Percentiles rank a stretch among this genome's conserved stretches.
phyloP scores from a whole-genome alignment of 2,113 vertebrate species.

The Microcebus griseorufus region DNA sequence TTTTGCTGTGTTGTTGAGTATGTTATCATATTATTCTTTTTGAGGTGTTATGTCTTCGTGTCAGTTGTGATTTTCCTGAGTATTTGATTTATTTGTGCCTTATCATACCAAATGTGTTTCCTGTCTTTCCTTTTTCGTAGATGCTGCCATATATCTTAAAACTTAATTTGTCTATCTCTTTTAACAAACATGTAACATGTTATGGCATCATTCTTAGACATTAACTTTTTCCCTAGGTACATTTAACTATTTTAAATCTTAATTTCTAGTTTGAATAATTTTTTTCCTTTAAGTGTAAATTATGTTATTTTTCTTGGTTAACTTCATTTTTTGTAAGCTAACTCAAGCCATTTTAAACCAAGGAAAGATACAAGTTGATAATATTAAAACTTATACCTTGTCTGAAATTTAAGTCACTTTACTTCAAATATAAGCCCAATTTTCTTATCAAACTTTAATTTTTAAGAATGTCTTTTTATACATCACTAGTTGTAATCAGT shows the following conservation, averaged over 20 bases:
- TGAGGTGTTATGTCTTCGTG: background rate
- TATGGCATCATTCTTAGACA: background rate
- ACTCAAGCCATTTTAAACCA: background rate
- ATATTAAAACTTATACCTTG: background rate
- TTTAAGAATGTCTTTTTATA: background rate
- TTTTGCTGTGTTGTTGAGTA: background rate
- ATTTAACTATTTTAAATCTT: background rate
- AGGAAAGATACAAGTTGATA: background rate
- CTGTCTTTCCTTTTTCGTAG: background rate
- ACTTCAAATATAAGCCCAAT: background rate
- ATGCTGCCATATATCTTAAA: background rate
- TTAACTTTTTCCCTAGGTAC: background rate
- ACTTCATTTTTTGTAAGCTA: background rate
- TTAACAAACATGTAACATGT: background rate
- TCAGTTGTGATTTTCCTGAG: background rate
- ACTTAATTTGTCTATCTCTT: background rate
- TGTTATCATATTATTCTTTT: background rate
- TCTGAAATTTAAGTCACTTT: background rate
- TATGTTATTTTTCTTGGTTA: slow-evolving; percentile 32
- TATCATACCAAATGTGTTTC: background rate
- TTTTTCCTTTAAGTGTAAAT: background rate
- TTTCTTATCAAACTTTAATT: background rate
- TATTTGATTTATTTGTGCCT: background rate
- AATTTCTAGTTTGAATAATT: slow-evolving; percentile 21
- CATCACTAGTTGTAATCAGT: background rate